Evolutionary conservation across 2,797 vertebrate genomes (phyloP), one percentile per base, ranked within the genome.

Genomic region (Eulemur coronatus): DNA sequence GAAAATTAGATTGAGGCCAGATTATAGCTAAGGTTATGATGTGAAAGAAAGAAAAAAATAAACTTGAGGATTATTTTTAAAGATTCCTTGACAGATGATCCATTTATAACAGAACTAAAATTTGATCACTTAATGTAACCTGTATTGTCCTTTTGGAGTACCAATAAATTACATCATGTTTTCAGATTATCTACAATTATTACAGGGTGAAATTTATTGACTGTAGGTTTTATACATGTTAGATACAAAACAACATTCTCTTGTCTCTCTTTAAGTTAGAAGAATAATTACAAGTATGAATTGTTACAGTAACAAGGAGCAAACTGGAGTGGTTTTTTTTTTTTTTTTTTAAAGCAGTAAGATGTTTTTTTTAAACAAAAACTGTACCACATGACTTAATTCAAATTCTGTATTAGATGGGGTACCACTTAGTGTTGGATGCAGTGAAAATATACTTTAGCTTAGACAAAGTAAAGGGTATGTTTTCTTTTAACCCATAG

Each of bases 121-220:
- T 85, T 88, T 93, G 59, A 43, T 84, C 59, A 94, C 20, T 79
- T 81, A 93, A 30, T 75, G 3, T 81, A 94, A 67, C 5, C 18
- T 65, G 43, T 38, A 33, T 84, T 14, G 59, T 93, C 11, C 84
- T 81, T 96, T 91, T 73, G 12, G 65, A 73, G 84, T 76, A 94
- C 67, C 84, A 86, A 91, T 72, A 76, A 80, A 84, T 76, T 2
- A 75, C 48, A 75, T 82, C n/a, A 67, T 80, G 22, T 61, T 95
- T 90, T 95, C 79, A 89, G 84, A 63, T 94, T 17, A 70, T 89
- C 24, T 93, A 55, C 9, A 78, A 6, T 92, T 70, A 78, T 76
- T 87, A 55, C 17, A 97, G 28, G 33, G 22, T 65, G 73, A 89
- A 81, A 80, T 35, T 75, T 90, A 73, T 65, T 95, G n/a, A 73